Evolutionary conservation across 2,888 invertebrate species (phyloP).

Genomic region (Orthosia gothica): DNA sequence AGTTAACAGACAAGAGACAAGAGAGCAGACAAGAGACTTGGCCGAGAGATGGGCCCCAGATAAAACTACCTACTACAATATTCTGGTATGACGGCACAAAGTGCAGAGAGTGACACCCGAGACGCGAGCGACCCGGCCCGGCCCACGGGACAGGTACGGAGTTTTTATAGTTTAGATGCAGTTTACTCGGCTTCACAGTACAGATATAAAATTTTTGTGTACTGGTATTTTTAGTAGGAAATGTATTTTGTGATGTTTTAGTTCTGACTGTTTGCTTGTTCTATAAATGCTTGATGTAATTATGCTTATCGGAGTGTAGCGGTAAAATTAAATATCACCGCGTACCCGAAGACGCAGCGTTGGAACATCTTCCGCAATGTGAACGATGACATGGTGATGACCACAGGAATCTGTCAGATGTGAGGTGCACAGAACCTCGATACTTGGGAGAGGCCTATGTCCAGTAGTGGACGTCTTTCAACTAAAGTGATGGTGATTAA

Average conservation of each 20-base stretch:
- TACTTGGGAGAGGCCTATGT: too few species aligned
- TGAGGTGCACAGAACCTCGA: too few species aligned
- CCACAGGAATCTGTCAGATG: too few species aligned
- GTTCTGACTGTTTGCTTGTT: not conserved
- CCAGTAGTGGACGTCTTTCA: too few species aligned
- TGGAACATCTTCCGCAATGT: too few species aligned
- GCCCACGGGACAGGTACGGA: not conserved
- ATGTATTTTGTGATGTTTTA: slow-evolving; percentile 8
- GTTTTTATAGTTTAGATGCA: slow-evolving; percentile 5
- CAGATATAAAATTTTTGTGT: slow-evolving; percentile 1
- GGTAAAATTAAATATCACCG: too few species aligned
- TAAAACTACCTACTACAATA: slow-evolving; percentile 19
- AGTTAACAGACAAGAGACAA: too few species aligned
- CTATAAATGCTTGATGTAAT: not conserved
- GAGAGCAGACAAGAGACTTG: too few species aligned
- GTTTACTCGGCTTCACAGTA: not conserved
- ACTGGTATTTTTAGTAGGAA: slow-evolving; percentile 19
- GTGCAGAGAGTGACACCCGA: slow-evolving; percentile 50
- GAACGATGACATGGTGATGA: too few species aligned
- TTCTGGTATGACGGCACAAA: slow-evolving; percentile 50
- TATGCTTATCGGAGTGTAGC: not conserved
- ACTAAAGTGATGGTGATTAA: too few species aligned
- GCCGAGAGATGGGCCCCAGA: slow-evolving; percentile 26
- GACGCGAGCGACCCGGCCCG: not conserved
- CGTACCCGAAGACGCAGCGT: too few species aligned